Conservation (phyloP, 53 echinoderm and acorn worm species). For the Hippasteria phrygiana region DNA sequence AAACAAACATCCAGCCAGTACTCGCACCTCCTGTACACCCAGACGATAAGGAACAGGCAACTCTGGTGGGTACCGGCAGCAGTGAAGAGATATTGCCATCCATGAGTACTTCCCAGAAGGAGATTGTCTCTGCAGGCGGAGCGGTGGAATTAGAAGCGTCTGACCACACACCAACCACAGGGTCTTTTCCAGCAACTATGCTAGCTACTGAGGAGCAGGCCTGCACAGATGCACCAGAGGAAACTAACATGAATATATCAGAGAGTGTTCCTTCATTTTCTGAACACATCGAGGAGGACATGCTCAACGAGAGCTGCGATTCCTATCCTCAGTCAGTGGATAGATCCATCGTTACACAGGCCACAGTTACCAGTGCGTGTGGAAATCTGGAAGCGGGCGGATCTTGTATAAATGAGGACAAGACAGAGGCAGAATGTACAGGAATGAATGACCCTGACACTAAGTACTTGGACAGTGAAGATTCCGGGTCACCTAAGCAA, state of each 20-base stretch:
- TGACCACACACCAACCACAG: too few relatives aligned
- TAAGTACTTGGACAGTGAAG: background rate
- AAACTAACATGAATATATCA: background rate
- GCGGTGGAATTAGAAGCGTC: background rate
- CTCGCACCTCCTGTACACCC: background rate
- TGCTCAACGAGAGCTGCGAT: background rate
- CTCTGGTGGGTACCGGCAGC: background rate
- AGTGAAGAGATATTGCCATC: background rate
- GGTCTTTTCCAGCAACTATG: background rate
- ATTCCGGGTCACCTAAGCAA: background rate
- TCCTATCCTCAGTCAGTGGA: background rate
- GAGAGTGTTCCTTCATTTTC: background rate
- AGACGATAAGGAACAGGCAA: background rate
- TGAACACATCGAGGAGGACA: background rate
- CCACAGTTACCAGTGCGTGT: background rate
- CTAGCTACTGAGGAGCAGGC: constrained; percentile 1
- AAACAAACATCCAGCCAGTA: constrained; percentile 14
- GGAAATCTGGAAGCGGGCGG: background rate
- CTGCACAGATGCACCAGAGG: background rate
- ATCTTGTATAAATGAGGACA: background rate
- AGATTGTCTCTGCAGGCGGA: constrained; percentile 3
- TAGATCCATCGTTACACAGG: background rate
- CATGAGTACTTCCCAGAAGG: background rate
- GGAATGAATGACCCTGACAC: background rate
- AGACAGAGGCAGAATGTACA: background rate